Evolutionary conservation across 2,113 vertebrate species (phyloP), one percentile per base, ranked within the genome.

Genomic region (Mandrillus leucophaeus): DNA sequence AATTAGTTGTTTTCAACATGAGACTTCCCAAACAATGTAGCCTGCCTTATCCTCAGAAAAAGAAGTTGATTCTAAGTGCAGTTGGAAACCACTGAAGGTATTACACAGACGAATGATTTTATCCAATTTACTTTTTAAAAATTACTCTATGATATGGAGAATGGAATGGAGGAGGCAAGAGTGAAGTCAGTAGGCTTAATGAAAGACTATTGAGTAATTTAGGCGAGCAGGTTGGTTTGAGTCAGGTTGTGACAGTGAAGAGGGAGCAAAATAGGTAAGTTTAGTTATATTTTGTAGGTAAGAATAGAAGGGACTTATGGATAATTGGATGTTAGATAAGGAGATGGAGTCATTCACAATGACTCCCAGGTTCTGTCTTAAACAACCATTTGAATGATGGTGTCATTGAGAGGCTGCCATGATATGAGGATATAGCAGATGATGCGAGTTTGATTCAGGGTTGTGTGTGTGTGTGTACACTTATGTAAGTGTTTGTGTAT

Each of bases 11-110:
- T 90, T 70, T 88, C 5, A 88, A 30, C 12, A 73, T 18, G 20
- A 82, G 16, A 32, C 25, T 83, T 91, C 88, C 38, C 11, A 73
- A 89, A 79, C 22, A 86, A 57, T 13, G 22, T 59, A 70, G 43
- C 32, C 18, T 84, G 17, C 16, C 52, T 97, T 88, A 66, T 43
- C 52, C 68, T 96, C 59, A 92, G 78, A 93, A 91, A 85, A 64
- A 83, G 52, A 93, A 93, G 17, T 85, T 27, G 66, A 79, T 90
- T 80, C 40, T 66, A 73, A 92, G 32, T 43, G 9, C n/a, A 82
- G 35, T 35, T 88, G 59, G 61, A 85, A 96, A 64, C 43, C 23
- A 72, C 52, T 68, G 4, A 93, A 72, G 45, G 40, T 50, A 32
- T 40, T n/a, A 20, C 7, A 18, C 17, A 90, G 43, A 90, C 87